Evolutionary conservation across 2,113 vertebrate species (phyloP).

Genomic region (Tiliqua scincoides): DNA sequence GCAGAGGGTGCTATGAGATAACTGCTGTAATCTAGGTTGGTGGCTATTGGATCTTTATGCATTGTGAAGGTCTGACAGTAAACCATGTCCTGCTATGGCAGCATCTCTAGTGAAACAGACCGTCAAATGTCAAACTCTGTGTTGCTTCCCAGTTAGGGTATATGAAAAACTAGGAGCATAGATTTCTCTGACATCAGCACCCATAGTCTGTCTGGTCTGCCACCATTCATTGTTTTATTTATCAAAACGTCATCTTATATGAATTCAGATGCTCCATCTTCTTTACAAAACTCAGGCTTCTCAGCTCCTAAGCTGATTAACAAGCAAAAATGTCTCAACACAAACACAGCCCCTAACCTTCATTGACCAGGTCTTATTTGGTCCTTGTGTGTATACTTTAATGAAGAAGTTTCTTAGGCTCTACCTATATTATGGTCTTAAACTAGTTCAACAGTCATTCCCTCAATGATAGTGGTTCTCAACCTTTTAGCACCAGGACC

Average conservation of each 20-base stretch:
- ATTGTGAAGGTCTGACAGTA: not conserved
- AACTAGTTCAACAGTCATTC: not conserved
- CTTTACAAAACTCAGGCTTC: not conserved
- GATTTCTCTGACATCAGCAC: not conserved
- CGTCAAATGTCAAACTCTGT: not conserved
- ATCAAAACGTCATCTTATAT: not conserved
- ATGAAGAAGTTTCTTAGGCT: not conserved
- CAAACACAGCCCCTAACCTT: not conserved
- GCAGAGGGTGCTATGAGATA: slow-evolving; percentile 30
- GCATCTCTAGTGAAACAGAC: not conserved
- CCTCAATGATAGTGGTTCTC: no score
- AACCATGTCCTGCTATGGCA: not conserved
- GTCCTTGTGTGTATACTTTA: not conserved
- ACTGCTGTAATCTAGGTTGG: not conserved
- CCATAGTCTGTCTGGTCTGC: not conserved
- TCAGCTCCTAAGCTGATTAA: not conserved
- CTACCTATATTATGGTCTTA: not conserved
- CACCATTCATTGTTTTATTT: not conserved
- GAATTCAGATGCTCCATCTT: not conserved
- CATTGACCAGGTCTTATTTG: not conserved
- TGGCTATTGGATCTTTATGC: not conserved
- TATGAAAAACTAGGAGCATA: not conserved
- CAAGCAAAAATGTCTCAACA: not conserved
- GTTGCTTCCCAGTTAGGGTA: not conserved
- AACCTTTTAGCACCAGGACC: no score